Evolutionary conservation across 2,797 vertebrate species (phyloP), one percentile per base, ranked within the genome.

Genomic region (Sebastes umbrosus): DNA sequence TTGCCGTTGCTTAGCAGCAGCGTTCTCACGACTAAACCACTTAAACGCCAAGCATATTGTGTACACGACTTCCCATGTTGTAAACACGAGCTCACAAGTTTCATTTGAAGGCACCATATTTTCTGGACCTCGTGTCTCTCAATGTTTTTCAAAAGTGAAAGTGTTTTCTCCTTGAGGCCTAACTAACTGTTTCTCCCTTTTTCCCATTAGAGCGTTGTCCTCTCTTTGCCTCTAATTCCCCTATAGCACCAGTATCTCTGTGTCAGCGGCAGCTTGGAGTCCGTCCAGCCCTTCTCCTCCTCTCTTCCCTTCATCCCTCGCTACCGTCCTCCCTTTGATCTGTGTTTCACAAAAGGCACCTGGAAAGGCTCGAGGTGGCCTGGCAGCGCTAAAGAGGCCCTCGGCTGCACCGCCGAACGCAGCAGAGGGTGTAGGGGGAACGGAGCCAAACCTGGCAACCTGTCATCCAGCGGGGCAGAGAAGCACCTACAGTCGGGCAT

Each of bases 321-420:
- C 81, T 84, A 65, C 71, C 43, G 55, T 86, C 85, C 80, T 86
- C 69, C 72, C 83, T 94, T 94, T 93, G 92, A 94, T 91, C 88
- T 87, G 60, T 75, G 83, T 90, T 91, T 94, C 88, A 94, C 91
- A 95, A 88, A 46, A 90, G 83, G 82, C 81, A 93, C 91, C 93
- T 94, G 93, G 92, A 93, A 88, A 84, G 87, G 75, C 86, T 85
- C 43, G 79, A 90, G 88, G 85, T 88, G 79, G 83, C 87, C 87
- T 92, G 92, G 92, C 89, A 93, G 70, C 1, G 63, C 85, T 85
- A 83, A 87, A 91, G 69, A 92, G 83, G 77, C 91, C 77, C 79
- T 73, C 27, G 32, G 85, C 79, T 78, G 52, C 84, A 81, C 52
- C 82, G 84, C 83, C 80, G 31, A 78, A 84, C 79, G 67, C 70